Percentiles rank a stretch among this genome's conserved stretches.
Conservation (phyloP, 2,797 vertebrate genomes). For the Lates japonicus region DNA sequence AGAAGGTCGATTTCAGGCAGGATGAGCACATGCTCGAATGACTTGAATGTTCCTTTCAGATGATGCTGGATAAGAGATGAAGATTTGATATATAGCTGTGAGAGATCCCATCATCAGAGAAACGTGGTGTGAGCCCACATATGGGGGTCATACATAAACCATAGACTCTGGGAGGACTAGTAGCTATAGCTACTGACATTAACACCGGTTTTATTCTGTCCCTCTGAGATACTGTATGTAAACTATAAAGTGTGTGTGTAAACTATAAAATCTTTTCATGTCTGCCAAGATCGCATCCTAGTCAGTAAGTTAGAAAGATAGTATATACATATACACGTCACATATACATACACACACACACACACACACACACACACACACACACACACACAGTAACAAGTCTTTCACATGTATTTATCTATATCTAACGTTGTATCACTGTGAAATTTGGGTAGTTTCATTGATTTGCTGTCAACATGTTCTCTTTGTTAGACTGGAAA, state of each 20-base stretch:
- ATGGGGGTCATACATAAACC: conserved; percentile 31
- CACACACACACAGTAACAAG: too few species aligned
- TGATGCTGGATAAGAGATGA: conserved; percentile 40
- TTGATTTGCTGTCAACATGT: conserved; percentile 34
- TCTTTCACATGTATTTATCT: neutral
- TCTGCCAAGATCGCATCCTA: neutral
- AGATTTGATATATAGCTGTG: conserved; percentile 34
- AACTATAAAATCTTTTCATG: neutral
- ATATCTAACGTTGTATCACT: neutral
- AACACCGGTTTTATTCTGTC: neutral
- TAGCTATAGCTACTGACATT: neutral
- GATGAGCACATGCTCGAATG: conserved; percentile 54
- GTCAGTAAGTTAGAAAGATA: too few species aligned
- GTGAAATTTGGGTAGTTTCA: conserved; percentile 6
- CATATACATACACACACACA: too few species aligned
- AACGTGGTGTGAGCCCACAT: conserved; percentile 24
- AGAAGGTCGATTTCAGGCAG: conserved; percentile 55
- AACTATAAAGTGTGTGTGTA: neutral
- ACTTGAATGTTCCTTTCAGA: conserved; percentile 37
- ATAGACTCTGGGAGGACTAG: conserved; percentile 2
- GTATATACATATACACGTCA: too few species aligned
- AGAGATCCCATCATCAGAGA: conserved; percentile 41
- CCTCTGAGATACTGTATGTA: neutral
- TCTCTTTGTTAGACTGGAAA: conserved; percentile 23
- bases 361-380: too few species aligned